Conservation (phyloP, 2,797 vertebrate genomes). For the Amazona ochrocephala region DNA sequence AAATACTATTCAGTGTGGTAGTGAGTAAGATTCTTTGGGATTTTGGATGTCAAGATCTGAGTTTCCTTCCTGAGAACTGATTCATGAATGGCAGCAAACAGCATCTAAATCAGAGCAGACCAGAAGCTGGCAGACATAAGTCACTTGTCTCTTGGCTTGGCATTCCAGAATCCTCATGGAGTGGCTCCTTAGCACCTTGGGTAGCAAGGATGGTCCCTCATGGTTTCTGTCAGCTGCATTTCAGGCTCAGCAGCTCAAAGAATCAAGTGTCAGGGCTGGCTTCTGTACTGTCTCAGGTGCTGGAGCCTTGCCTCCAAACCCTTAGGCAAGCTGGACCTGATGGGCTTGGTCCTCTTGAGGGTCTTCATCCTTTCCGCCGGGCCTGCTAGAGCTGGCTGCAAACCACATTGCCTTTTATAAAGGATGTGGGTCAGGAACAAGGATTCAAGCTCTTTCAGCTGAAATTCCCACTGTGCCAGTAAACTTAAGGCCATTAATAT, state of each 20-base stretch:
- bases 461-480: not conserved
- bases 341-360: not conserved
- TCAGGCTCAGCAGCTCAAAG: not conserved
- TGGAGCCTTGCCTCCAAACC: not conserved
- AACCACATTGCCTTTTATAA: not conserved
- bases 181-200: not conserved
- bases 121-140: not conserved
- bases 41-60: not conserved
- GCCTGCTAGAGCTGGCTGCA: not conserved
- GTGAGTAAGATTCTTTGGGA: not conserved
- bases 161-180: not conserved
- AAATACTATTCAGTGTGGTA: not conserved
- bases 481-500: not conserved
- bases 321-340: not conserved
- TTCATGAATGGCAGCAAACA: not conserved
- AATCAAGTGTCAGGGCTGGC: not conserved
- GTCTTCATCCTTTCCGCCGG: not conserved
- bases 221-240: not conserved
- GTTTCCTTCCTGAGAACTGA: conserved; percentile 29
- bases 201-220: not conserved
- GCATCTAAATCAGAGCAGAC: not conserved
- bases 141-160: conserved; percentile 5
- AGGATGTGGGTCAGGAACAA: not conserved
- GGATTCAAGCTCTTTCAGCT: not conserved
- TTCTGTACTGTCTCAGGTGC: not conserved